phyloP scores from a whole-genome alignment of 2,888 invertebrate species.

The Graphium colonna region DNA sequence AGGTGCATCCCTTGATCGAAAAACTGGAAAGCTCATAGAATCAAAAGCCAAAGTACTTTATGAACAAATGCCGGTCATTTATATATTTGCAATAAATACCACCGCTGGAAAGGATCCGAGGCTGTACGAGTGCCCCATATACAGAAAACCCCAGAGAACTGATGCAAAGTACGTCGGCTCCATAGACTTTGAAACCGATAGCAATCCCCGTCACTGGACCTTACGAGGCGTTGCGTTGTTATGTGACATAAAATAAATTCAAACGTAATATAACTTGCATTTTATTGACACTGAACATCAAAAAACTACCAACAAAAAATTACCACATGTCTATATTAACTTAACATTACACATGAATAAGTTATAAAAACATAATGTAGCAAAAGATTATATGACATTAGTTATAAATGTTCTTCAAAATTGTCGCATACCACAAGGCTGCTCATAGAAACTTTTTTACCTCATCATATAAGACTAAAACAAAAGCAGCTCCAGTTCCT shows the following conservation, averaged over 20 bases:
- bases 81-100: slow-evolving; percentile 96
- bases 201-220: slow-evolving; percentile 96
- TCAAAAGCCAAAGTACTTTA: slow-evolving; percentile 95
- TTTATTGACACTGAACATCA: no score
- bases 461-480: slow-evolving; percentile 93
- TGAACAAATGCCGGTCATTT: slow-evolving; percentile 97
- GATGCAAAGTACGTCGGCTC: slow-evolving; percentile 97
- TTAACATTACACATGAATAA: neutral
- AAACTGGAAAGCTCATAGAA: slow-evolving; percentile 93
- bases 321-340: neutral
- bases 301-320: neutral
- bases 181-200: slow-evolving; percentile 95
- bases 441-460: slow-evolving; percentile 83
- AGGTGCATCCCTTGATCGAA: slow-evolving; percentile 92
- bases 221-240: slow-evolving; percentile 96
- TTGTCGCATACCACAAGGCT: neutral
- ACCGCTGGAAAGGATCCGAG: slow-evolving; percentile 95
- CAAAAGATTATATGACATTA: no score
- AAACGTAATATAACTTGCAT: neutral
- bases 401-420: no score
- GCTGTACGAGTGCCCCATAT: slow-evolving; percentile 97
- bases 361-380: neutral
- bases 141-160: slow-evolving; percentile 95
- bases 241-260: slow-evolving; percentile 94
- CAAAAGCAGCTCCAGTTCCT: slow-evolving; percentile 95